Evolutionary conservation across 2,888 invertebrate species (phyloP).

Genomic region (Syritta pipiens): DNA sequence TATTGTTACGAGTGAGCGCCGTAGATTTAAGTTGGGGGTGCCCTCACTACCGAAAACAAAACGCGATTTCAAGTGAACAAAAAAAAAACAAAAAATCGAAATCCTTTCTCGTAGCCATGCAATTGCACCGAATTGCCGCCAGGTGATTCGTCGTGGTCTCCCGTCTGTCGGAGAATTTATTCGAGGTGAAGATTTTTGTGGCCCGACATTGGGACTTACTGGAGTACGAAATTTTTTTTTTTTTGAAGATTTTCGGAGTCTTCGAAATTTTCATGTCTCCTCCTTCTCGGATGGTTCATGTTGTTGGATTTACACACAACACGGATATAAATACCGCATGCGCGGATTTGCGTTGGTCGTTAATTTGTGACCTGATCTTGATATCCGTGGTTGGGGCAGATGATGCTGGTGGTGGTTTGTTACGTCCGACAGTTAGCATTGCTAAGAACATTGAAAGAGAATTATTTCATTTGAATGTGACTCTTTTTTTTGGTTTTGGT

Average conservation of each 20-base stretch:
- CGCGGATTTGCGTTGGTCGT: slow-evolving; percentile 70
- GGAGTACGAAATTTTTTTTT: slow-evolving; percentile 56
- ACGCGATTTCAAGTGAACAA: not conserved
- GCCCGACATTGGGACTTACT: slow-evolving; percentile 50
- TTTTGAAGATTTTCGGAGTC: slow-evolving; percentile 25
- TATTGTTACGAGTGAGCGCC: slow-evolving; percentile 47
- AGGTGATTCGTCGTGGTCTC: slow-evolving; percentile 50
- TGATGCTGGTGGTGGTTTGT: slow-evolving; percentile 62
- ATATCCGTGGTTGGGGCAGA: slow-evolving; percentile 66
- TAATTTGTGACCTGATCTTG: slow-evolving; percentile 71
- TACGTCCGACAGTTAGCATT: slow-evolving; percentile 62
- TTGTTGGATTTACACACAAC: slow-evolving; percentile 70
- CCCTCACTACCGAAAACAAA: too few relatives aligned
- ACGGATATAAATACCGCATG: slow-evolving; percentile 68
- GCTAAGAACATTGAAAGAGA: slow-evolving; percentile 61
- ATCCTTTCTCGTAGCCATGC: slow-evolving; percentile 22
- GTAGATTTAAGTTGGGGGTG: too few relatives aligned
- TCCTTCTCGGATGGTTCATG: slow-evolving; percentile 67
- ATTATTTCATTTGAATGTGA: slow-evolving; percentile 67
- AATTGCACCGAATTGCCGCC: slow-evolving; percentile 54
- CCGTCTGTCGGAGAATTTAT: slow-evolving; percentile 53
- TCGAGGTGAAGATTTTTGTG: slow-evolving; percentile 67
- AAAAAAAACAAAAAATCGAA: slow-evolving; percentile 10
- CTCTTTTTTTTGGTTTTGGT: too few relatives aligned
- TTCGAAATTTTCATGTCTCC: too few relatives aligned